Base-by-base conservation (phyloP, 2,888 invertebrate species). In the Brenthis hecate region DNA sequence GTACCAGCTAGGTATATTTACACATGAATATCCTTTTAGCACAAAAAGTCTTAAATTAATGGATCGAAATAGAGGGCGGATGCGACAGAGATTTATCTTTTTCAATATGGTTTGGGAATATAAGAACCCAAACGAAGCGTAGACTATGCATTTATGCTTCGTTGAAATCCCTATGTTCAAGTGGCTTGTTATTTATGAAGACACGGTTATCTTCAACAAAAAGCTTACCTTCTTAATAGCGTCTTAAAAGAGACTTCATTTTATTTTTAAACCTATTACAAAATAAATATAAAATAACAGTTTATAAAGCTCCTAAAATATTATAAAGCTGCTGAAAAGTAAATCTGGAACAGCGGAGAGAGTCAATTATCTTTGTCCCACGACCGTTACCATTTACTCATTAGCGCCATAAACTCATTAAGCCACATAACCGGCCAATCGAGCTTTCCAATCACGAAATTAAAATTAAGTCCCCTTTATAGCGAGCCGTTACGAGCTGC, bases 371-470 rank as follows among this genome's bases (percentile, higher is more conserved):
- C 8, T 61, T 48, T 78, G 80, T 88, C 84, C 81, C 81, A 81
- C 83, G 80, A 85, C 87, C 84, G 89, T 90, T 92, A 91, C 84
- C 81, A 82, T 79, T 78, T 81, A 81, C 84, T 85, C 83, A 88
- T 85, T 81, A 85, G 85, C 75, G 77, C 81, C 83, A 89, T 92
- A 92, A 91, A 92, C 90, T 91, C 90, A 92, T 92, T 92, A 91
- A 87, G 85, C 83, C 88, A 85, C 88, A 89, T 90, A 92, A 91
- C 89, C 83, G 87, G 83, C 88, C 91, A 89, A 91, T 92, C 91
- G 87, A 91, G 91, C 90, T 91, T 91, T 91, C 91, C 92, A 92
- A 92, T 92, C 92, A 91, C 88, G 91, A 89, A 91, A 92, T 92
- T 92, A 91, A 92, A 92, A 92, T 91, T 85, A 90, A 87, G 90